Conservation (phyloP, 2,113 vertebrate genomes). For the Hypocryptadius cinnamomeus region DNA sequence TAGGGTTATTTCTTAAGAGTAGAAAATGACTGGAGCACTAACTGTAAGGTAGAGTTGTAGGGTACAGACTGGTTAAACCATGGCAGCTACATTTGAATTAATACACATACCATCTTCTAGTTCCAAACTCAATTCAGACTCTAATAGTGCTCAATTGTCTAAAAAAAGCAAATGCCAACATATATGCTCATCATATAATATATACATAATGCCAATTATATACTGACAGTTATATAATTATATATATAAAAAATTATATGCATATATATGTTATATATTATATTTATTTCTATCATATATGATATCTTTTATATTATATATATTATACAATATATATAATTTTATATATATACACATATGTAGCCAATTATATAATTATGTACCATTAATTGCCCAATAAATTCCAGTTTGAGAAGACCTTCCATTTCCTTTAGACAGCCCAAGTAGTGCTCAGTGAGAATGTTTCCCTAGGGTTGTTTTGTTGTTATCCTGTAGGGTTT, state of each 20-base stretch:
- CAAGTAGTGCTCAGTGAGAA: background rate
- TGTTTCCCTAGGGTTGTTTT: background rate
- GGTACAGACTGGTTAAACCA: background rate
- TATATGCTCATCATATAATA: accelerated
- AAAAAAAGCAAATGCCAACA: background rate
- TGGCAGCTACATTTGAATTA: background rate
- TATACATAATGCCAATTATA: background rate
- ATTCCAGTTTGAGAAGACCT: background rate
- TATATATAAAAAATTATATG: no score
- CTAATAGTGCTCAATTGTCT: background rate
- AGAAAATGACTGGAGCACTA: background rate
- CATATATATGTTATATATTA: no score
- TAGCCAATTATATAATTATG: background rate
- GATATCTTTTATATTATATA: no score
- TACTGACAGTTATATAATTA: background rate
- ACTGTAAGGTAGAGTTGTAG: background rate
- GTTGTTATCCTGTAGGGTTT: background rate
- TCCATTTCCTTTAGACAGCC: background rate
- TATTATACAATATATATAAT: no score
- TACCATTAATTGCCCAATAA: background rate
- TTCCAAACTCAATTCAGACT: background rate
- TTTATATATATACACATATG: no score
- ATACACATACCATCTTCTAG: background rate
- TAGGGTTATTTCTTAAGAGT: background rate
- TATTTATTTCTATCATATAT: no score